Evolutionary conservation across 1,140 invertebrate genomes (phyloP), one percentile per base, ranked within the genome.

Genomic region (Adoxophyes honmai): DNA sequence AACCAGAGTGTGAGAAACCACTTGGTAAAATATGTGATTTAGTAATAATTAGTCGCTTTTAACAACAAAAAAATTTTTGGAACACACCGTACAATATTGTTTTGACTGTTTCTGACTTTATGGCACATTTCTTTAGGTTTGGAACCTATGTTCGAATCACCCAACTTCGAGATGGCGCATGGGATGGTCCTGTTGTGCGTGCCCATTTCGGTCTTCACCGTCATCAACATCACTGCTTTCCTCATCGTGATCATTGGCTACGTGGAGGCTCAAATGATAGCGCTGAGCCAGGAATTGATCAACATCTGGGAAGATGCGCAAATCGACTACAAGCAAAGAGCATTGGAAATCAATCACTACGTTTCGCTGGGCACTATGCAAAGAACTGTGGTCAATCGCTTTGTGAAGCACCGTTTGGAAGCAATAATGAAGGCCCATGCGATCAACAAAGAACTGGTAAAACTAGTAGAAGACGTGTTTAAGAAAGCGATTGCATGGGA

Each of bases 231-330:
- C n/a, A 75, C 74, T 6, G 66, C 60, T 0, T 66, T 80, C 0
- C 57, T 78, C n/a, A 69, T 75, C 39, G 55, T 78, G 0, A 55
- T 77, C 5, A 42, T 70, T 6, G 81, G 81, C 0, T 81, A 80
- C 42, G 53, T 66, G 11, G 73, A 84, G 62, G 64, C 73, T 0
- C 70, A 80, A 55, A 66, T 77, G 59, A n/a, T 73, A 5, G 69
- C 75, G 11, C 52, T 79, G 10, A 74, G 64, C 18, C 58, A 70
- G 18, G 81, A 84, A 52, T 39, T 79, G 1, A 37, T 48, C 1
- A 33, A 70, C 16, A 9, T 84, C 0, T 81, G 73, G 75, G 35
- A 60, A 0, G 73, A 81, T 42, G 70, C 70, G 52, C 54, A 38
- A 54, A 56, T 56, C 11, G 34, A 62, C 62, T 60, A 38, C 39